Evolutionary conservation across 2,797 vertebrate genomes (phyloP).

Genomic region (Hippocampus kuda): DNA sequence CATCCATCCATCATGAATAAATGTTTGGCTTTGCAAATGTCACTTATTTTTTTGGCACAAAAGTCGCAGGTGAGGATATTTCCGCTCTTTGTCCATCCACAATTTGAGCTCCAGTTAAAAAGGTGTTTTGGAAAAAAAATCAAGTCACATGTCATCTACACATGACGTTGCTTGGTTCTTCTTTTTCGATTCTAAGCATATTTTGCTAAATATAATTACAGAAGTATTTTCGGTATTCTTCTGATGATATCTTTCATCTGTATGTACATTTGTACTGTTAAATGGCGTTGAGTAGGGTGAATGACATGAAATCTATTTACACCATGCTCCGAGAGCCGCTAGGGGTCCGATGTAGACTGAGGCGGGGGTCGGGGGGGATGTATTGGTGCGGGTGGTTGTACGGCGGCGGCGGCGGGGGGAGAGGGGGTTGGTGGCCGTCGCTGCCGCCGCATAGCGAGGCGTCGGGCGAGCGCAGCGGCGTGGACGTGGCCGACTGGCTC

Average conservation of each 20-base stretch:
- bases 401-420: conserved; percentile 90
- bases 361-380: conserved; percentile 82
- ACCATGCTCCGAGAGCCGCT: conserved; percentile 89
- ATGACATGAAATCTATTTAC: conserved; percentile 57
- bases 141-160: conserved; percentile 57
- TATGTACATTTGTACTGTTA: conserved; percentile 65
- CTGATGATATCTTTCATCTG: conserved; percentile 64
- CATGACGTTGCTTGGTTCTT: conserved; percentile 35
- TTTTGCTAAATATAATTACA: conserved; percentile 69
- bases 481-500: conserved; percentile 68
- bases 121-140: conserved; percentile 70
- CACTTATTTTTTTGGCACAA: conserved; percentile 3
- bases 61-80: background rate
- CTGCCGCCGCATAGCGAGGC: conserved; percentile 60
- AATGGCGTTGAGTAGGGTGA: conserved; percentile 27
- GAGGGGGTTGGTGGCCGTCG: conserved; percentile 79
- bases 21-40: background rate
- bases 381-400: conserved; percentile 95
- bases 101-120: conserved; percentile 50
- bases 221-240: conserved; percentile 56
- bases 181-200: conserved; percentile 53
- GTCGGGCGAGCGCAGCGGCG: conserved; percentile 70
- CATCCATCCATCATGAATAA: background rate
- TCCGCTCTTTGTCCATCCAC: background rate
- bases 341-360: conserved; percentile 84